These are phyloP conservation scores for Porites rus DNA, from an alignment of 92 coral and sea anemone genomes.

Conservation along the genomic window DNA sequence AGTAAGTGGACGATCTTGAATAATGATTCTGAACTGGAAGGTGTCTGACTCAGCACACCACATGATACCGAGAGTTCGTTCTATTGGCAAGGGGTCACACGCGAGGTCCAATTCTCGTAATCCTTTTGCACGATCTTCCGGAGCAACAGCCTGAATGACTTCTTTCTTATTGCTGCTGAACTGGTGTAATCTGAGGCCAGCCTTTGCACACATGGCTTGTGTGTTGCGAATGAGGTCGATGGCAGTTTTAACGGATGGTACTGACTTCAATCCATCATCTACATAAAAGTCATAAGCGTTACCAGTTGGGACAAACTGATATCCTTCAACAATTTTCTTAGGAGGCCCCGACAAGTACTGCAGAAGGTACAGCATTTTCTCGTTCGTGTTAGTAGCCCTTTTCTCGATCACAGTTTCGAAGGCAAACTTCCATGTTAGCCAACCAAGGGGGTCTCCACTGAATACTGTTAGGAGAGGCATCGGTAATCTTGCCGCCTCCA, in stretches of 20 bases:
- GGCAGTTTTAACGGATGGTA: constrained; percentile 35
- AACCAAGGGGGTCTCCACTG: constrained; percentile 56
- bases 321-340: constrained; percentile 61
- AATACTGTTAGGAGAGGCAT: constrained; percentile 42
- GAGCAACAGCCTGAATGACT: constrained; percentile 49
- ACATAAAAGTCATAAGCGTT: constrained; percentile 62
- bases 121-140: constrained; percentile 62
- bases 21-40: constrained; percentile 59
- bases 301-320: constrained; percentile 54
- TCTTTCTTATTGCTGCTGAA: constrained; percentile 42
- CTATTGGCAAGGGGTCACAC: constrained; percentile 51
- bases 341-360: constrained; percentile 59
- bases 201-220: constrained; percentile 66
- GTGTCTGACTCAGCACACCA: constrained; percentile 59
- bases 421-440: constrained; percentile 62
- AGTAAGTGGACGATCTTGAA: constrained; percentile 65
- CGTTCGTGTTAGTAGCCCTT: constrained; percentile 37
- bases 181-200: constrained; percentile 66
- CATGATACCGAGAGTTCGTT: constrained; percentile 60
- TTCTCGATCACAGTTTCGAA: constrained; percentile 65
- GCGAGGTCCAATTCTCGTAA: constrained; percentile 52
- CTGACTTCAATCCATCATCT: constrained; percentile 64
- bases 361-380: constrained; percentile 45
- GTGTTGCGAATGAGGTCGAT: constrained; percentile 49
- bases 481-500: constrained; percentile 62